Conservation (phyloP, 1,140 invertebrate species). For the Limonius californicus region DNA sequence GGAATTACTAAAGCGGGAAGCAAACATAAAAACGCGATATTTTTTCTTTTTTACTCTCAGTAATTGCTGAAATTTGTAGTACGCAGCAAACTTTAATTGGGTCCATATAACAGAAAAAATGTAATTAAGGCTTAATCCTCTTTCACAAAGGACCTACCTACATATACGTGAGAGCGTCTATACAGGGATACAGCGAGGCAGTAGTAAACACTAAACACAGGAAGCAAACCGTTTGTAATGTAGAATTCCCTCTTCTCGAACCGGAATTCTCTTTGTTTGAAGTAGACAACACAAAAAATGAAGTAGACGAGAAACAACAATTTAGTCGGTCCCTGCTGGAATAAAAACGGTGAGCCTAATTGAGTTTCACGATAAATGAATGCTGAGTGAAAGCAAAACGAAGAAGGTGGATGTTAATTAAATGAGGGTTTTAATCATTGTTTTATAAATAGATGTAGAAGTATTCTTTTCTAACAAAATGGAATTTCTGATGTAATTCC, state of each 20-base stretch:
- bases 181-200: too few species aligned
- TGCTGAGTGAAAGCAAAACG: conserved; percentile 12
- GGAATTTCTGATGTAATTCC: background rate
- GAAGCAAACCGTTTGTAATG: conserved; percentile 4
- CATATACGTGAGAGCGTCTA: too few species aligned
- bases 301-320: conserved; percentile 12
- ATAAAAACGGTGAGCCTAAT: conserved; percentile 11
- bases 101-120: too few species aligned
- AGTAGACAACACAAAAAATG: conserved; percentile 13
- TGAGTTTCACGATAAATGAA: conserved; percentile 14
- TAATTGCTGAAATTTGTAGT: too few species aligned
- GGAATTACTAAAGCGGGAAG: background rate
- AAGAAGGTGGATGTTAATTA: conserved; percentile 14
- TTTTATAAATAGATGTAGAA: conserved; percentile 10
- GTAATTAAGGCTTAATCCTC: too few species aligned
- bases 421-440: conserved; percentile 15
- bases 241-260: background rate
- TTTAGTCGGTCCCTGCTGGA: conserved; percentile 5
- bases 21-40: too few species aligned
- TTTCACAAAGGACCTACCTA: too few species aligned
- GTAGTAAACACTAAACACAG: background rate
- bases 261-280: conserved; percentile 7
- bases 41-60: too few species aligned
- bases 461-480: background rate
- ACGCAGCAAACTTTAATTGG: too few species aligned